These are phyloP conservation scores for Tetheella fluctuosa DNA, from an alignment of 2,888 invertebrate genomes.

Conservation along the genomic window DNA sequence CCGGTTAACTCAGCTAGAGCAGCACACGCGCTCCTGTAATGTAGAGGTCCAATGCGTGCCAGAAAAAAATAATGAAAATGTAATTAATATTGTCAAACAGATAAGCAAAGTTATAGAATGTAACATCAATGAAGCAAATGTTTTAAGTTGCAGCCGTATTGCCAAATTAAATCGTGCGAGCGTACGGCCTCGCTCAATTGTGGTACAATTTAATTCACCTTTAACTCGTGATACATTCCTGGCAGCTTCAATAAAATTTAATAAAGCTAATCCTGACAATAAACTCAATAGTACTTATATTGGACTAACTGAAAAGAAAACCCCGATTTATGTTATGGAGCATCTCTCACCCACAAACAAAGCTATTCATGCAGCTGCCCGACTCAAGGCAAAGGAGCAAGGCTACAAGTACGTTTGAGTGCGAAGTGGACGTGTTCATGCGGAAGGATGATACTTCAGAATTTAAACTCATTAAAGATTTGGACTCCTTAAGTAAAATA, in stretches of 20 bases:
- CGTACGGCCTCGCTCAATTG: slow-evolving; percentile 19
- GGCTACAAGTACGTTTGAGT: neutral
- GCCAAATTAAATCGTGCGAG: slow-evolving; percentile 19
- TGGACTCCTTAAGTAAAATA: slow-evolving; percentile 4
- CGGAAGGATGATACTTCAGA: slow-evolving; percentile 1
- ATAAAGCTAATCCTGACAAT: slow-evolving; percentile 15
- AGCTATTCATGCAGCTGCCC: neutral
- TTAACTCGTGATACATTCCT: slow-evolving; percentile 15
- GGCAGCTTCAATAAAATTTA: slow-evolving; percentile 19
- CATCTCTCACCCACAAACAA: slow-evolving; percentile 12
- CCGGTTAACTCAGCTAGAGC: neutral
- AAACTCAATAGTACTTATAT: slow-evolving; percentile 16
- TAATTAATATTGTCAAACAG: neutral
- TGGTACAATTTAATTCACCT: slow-evolving; percentile 14
- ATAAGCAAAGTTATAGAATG: neutral
- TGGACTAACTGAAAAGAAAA: slow-evolving; percentile 10
- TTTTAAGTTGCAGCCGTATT: slow-evolving; percentile 15
- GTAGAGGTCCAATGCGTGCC: neutral
- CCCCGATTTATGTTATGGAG: slow-evolving; percentile 4
- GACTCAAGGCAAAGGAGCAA: neutral
- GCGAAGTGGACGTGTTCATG: neutral
- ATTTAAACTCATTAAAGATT: neutral
- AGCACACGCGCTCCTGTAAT: neutral
- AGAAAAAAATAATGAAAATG: neutral
- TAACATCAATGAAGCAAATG: neutral